Conservation (phyloP, 2,113 vertebrate species). For the Arizona elegans region DNA sequence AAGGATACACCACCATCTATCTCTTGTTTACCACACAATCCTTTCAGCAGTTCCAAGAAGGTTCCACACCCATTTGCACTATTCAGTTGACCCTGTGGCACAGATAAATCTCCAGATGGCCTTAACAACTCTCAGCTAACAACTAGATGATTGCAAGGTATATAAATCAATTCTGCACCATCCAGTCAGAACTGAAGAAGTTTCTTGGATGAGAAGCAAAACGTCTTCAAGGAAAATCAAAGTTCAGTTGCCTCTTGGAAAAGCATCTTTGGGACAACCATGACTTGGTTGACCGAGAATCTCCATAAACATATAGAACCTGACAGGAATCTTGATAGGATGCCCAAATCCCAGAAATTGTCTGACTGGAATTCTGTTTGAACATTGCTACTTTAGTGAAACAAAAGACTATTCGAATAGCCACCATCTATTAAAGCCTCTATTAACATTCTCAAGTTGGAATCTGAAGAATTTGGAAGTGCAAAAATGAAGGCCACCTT, state of each 20-base stretch:
- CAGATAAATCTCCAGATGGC: background rate
- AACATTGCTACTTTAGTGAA: constrained; percentile 8
- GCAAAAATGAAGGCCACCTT: constrained; percentile 1
- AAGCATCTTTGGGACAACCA: background rate
- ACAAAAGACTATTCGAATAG: background rate
- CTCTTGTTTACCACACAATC: background rate
- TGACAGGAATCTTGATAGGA: background rate
- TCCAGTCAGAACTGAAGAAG: background rate
- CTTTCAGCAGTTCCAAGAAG: background rate
- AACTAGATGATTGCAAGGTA: background rate
- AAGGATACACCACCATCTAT: background rate
- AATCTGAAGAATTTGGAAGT: constrained; percentile 33
- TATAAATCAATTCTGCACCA: background rate
- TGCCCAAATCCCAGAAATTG: background rate
- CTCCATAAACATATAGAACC: background rate
- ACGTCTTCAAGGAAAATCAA: background rate
- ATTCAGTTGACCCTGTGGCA: background rate
- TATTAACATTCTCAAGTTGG: constrained; percentile 24
- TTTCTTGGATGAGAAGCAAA: background rate
- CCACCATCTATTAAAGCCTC: constrained; percentile 1
- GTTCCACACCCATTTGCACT: background rate
- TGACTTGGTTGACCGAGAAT: background rate
- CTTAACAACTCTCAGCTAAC: background rate
- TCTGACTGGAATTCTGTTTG: background rate
- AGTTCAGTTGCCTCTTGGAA: background rate